Evolutionary conservation across 1,140 invertebrate species (phyloP).

Genomic region (Venustaconcha ellipsiformis): DNA sequence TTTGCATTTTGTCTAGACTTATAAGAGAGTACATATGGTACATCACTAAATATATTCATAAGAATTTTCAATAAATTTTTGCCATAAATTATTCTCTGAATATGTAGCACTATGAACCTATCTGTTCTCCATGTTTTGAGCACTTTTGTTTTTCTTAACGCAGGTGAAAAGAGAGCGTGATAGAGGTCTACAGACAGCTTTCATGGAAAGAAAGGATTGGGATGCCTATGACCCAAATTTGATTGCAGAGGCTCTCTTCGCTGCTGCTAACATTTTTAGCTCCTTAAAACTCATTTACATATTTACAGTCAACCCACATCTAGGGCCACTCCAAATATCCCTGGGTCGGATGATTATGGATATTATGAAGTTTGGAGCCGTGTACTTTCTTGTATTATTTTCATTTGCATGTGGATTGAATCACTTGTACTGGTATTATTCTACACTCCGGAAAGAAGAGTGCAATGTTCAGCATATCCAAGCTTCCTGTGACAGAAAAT

Average conservation of each 20-base stretch:
- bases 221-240: slow-evolving; percentile 94
- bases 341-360: slow-evolving; percentile 97
- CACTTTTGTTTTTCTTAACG: slow-evolving; percentile 6
- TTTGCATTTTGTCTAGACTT: too few species aligned
- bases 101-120: not conserved
- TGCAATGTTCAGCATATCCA: slow-evolving; percentile 73
- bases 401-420: slow-evolving; percentile 97
- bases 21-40: too few species aligned
- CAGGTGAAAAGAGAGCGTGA: slow-evolving; percentile 55
- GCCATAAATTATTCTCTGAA: not conserved
- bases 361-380: slow-evolving; percentile 95
- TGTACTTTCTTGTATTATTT: slow-evolving; percentile 96
- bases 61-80: too few species aligned
- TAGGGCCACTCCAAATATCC: slow-evolving; percentile 97
- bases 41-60: too few species aligned
- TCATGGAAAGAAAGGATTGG: slow-evolving; percentile 87
- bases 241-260: slow-evolving; percentile 93
- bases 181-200: slow-evolving; percentile 67
- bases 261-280: slow-evolving; percentile 95
- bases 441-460: slow-evolving; percentile 88
- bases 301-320: slow-evolving; percentile 98
- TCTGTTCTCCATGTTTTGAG: not conserved
- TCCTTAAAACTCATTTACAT: slow-evolving; percentile 98
- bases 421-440: slow-evolving; percentile 97
- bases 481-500: slow-evolving; percentile 56